Evolutionary conservation across 2,113 vertebrate species (phyloP).

Genomic region (Xenus cinereus): DNA sequence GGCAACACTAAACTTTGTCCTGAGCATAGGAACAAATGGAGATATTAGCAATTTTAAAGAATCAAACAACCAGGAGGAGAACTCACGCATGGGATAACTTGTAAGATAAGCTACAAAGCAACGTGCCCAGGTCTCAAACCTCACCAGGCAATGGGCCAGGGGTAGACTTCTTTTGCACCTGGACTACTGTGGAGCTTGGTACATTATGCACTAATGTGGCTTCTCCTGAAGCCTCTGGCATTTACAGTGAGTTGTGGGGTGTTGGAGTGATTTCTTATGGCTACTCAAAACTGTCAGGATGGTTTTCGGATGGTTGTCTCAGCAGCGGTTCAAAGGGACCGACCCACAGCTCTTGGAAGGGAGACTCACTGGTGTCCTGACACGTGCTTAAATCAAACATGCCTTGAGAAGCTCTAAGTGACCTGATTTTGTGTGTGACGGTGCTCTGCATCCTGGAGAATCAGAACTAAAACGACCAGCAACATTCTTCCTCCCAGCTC

Average conservation of each 20-base stretch:
- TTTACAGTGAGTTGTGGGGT: background rate
- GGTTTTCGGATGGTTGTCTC: background rate
- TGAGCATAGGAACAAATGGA: background rate
- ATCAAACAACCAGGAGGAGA: background rate
- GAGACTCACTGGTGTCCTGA: background rate
- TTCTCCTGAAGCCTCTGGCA: background rate
- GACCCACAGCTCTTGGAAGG: background rate
- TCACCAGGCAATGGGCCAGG: background rate
- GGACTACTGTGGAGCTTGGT: background rate
- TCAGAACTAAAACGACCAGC: background rate
- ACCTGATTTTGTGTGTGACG: background rate
- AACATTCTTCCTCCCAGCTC: background rate
- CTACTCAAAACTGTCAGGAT: background rate
- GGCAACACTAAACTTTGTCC: background rate
- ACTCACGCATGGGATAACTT: background rate
- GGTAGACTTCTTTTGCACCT: background rate
- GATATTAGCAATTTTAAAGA: background rate
- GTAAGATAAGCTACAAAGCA: background rate
- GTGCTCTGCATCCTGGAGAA: background rate
- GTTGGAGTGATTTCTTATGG: background rate
- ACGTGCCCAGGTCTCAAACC: background rate
- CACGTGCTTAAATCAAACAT: rapidly evolving
- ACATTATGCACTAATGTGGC: background rate
- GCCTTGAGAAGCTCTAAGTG: background rate
- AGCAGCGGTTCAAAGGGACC: background rate